phyloP scores from a whole-genome alignment of 2,113 vertebrate species.

The Glaucomys volans region DNA sequence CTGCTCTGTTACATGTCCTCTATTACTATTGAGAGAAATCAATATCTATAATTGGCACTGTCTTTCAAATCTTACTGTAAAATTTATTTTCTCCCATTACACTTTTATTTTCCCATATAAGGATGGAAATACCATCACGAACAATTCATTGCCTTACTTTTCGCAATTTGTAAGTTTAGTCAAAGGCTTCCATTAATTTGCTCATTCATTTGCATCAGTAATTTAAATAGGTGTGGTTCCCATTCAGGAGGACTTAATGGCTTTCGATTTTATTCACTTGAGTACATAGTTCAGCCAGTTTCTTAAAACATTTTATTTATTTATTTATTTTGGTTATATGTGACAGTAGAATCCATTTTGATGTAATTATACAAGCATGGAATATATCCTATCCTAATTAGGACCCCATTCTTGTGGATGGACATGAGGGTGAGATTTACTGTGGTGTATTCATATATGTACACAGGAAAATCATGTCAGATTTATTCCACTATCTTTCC shows the following conservation, averaged over 20 bases:
- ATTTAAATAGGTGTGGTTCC: background rate
- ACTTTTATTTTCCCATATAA: background rate
- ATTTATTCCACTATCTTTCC: too few species aligned
- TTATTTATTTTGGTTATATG: too few species aligned
- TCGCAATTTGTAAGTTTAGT: background rate
- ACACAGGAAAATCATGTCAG: too few species aligned
- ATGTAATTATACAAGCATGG: too few species aligned
- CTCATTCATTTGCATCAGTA: background rate
- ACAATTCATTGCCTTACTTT: background rate
- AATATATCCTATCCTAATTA: too few species aligned
- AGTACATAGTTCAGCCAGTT: background rate
- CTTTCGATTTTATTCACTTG: background rate
- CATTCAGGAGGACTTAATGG: background rate
- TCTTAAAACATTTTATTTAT: background rate
- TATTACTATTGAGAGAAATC: background rate
- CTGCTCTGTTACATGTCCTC: rapidly evolving
- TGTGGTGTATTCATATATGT: too few species aligned
- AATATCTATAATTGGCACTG: background rate
- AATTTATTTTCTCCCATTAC: background rate
- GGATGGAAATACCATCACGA: background rate
- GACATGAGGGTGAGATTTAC: too few species aligned
- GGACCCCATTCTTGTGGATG: too few species aligned
- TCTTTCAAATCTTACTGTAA: background rate
- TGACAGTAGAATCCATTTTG: too few species aligned
- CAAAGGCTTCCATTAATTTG: background rate